Evolutionary conservation across 2,797 vertebrate species (phyloP).

Genomic region (Salarias fasciatus): DNA sequence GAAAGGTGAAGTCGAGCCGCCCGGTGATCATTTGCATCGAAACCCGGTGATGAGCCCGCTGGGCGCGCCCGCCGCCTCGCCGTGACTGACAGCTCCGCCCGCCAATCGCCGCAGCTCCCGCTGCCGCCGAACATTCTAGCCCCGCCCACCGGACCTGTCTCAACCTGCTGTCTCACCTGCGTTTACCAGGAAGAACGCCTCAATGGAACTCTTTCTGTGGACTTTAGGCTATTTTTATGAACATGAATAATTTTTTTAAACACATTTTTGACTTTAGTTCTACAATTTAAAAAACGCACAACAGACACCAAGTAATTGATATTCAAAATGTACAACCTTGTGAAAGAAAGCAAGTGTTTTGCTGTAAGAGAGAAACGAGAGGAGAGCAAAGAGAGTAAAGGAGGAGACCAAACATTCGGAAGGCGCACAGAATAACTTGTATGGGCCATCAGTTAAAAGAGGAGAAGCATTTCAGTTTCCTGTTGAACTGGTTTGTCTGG

Average conservation of each 20-base stretch:
- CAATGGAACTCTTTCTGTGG: too few species aligned
- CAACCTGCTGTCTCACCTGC: slow-evolving; percentile 21
- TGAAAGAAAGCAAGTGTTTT: too few species aligned
- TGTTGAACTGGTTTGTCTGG: slow-evolving; percentile 61
- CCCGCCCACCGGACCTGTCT: slow-evolving; percentile 35
- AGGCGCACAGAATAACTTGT: neutral
- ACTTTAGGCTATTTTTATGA: too few species aligned
- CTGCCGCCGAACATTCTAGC: slow-evolving; percentile 19
- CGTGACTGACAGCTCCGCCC: slow-evolving; percentile 34
- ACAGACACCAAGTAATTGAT: too few species aligned
- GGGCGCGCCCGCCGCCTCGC: slow-evolving; percentile 6
- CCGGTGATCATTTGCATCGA: slow-evolving; percentile 18
- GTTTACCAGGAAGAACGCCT: neutral
- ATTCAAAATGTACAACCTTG: too few species aligned
- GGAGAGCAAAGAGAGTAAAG: neutral
- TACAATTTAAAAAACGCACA: too few species aligned
- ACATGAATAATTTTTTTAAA: too few species aligned
- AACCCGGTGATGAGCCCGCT: slow-evolving; percentile 19
- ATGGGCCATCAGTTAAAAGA: neutral
- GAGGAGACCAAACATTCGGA: neutral
- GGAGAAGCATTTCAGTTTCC: slow-evolving; percentile 7
- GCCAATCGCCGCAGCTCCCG: slow-evolving; percentile 52
- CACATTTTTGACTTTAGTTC: too few species aligned
- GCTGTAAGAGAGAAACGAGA: neutral
- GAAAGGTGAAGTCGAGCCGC: neutral